Percentiles rank a stretch among this genome's conserved stretches.
These are phyloP conservation scores for Corythoichthys intestinalis DNA, from an alignment of 2,113 vertebrate species.

Conservation along the genomic window DNA sequence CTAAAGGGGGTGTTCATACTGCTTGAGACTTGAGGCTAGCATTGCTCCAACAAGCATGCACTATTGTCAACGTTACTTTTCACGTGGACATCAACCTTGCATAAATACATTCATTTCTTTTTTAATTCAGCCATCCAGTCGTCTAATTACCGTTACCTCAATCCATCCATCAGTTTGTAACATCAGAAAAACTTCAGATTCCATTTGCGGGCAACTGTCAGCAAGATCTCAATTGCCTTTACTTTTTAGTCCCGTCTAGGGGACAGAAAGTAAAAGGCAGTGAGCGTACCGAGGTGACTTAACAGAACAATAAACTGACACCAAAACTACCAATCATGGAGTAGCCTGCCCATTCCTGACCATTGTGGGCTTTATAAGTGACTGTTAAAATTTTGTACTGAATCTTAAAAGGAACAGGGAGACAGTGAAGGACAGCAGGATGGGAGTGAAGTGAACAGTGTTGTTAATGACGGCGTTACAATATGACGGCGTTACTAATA, in stretches of 20 bases:
- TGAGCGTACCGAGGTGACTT: neutral
- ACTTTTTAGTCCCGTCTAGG: neutral
- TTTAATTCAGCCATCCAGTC: neutral
- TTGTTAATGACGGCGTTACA: no score
- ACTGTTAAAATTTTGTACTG: neutral
- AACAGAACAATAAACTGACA: neutral
- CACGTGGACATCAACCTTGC: no score
- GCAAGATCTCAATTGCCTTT: no score
- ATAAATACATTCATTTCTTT: no score
- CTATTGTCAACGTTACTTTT: no score
- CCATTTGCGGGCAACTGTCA: no score
- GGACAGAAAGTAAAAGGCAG: neutral
- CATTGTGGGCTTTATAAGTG: neutral
- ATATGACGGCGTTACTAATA: no score
- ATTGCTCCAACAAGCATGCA: no score
- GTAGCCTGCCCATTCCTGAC: neutral
- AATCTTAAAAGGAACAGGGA: neutral
- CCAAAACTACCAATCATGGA: neutral
- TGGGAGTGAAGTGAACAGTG: neutral
- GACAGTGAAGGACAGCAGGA: neutral
- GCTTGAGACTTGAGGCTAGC: neutral
- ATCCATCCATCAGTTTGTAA: neutral
- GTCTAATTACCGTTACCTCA: neutral
- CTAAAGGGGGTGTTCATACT: neutral
- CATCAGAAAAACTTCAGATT: neutral